Conservation (phyloP, 2,797 vertebrate genomes). For the Leuciscus waleckii region DNA sequence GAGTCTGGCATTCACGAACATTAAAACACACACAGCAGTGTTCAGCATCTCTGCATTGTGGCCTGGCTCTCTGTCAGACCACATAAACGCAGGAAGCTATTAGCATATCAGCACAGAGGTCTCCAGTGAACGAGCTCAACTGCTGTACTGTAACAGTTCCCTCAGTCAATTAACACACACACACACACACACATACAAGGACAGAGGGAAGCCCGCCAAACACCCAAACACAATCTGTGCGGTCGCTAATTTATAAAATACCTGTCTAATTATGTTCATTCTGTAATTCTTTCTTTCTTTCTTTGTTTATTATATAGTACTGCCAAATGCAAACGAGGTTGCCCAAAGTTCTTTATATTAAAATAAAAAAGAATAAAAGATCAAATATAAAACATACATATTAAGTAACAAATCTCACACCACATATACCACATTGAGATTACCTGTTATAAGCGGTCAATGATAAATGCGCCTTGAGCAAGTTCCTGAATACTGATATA, state of each 20-base stretch:
- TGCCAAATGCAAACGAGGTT: too few relatives aligned
- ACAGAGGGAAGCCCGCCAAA: slow-evolving; percentile 3
- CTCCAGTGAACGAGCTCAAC: slow-evolving; percentile 33
- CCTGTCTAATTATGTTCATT: not conserved
- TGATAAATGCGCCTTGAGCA: too few relatives aligned
- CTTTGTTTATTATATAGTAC: too few relatives aligned
- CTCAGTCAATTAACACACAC: not conserved
- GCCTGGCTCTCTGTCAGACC: slow-evolving; percentile 44
- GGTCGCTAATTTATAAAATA: slow-evolving; percentile 5
- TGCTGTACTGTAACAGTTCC: slow-evolving; percentile 39
- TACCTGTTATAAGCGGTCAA: too few relatives aligned
- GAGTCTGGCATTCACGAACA: slow-evolving; percentile 27
- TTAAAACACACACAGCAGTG: slow-evolving; percentile 43
- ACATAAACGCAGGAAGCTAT: slow-evolving; percentile 57
- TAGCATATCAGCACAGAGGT: slow-evolving; percentile 52
- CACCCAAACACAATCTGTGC: not conserved
- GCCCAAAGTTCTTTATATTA: too few relatives aligned
- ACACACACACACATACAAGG: not conserved
- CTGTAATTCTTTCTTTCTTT: not conserved
- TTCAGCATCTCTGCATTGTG: slow-evolving; percentile 30
- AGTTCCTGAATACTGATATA: too few relatives aligned
- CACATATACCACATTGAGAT: too few relatives aligned
- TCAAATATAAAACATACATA: too few relatives aligned
- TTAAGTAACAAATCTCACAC: too few relatives aligned
- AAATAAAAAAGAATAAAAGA: too few relatives aligned